Evolutionary conservation across 2,797 vertebrate genomes (phyloP).

Genomic region (Micrastur ruficollis): DNA sequence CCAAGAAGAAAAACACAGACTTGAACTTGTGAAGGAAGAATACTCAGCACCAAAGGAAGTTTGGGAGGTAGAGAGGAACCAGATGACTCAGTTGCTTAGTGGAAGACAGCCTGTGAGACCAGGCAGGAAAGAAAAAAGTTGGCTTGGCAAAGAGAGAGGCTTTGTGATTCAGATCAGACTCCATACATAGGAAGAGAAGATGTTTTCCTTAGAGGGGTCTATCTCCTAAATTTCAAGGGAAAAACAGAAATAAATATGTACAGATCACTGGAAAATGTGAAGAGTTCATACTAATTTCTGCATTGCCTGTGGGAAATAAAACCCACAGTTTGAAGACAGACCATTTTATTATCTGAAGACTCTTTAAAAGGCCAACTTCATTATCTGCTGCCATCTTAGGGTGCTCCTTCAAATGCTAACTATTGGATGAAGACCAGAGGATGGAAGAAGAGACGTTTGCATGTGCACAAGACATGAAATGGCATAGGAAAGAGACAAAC

Average conservation of each 20-base stretch:
- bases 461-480: neutral
- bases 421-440: neutral
- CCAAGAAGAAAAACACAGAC: neutral
- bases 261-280: neutral
- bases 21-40: slow-evolving; percentile 1
- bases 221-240: neutral
- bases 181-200: neutral
- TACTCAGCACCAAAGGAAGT: neutral
- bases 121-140: neutral
- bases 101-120: neutral
- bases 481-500: neutral
- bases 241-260: neutral
- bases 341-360: neutral
- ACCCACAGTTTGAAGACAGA: neutral
- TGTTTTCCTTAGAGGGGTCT: neutral
- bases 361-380: neutral
- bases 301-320: neutral
- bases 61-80: neutral
- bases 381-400: neutral
- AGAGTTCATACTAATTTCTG: neutral
- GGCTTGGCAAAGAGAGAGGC: neutral
- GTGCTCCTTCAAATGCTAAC: neutral
- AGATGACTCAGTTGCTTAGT: slow-evolving; percentile 10
- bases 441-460: neutral
- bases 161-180: neutral